Evolutionary conservation across 2,797 vertebrate species (phyloP).

Genomic region (Rhadinocentrus ornatus): DNA sequence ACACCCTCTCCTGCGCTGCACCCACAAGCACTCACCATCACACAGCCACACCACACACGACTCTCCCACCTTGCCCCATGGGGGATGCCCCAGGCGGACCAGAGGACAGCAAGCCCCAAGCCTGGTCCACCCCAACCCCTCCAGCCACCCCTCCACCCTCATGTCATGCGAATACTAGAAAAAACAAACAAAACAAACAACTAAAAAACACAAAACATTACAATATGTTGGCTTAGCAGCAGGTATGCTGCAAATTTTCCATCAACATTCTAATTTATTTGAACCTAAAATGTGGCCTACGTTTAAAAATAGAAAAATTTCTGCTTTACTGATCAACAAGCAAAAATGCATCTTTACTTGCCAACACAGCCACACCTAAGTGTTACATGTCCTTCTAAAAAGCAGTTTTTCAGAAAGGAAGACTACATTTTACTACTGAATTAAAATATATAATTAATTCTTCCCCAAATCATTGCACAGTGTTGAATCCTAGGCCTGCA

Average conservation of each 20-base stretch:
- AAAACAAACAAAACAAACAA: no score
- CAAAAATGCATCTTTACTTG: background rate
- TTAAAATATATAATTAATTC: background rate
- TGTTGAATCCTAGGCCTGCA: background rate
- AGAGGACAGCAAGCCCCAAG: no score
- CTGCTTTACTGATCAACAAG: conserved; percentile 5
- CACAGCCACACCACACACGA: no score
- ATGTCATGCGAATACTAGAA: no score
- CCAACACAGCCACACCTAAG: background rate
- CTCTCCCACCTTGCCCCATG: no score
- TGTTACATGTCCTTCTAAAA: background rate
- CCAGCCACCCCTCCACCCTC: no score
- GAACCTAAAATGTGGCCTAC: background rate
- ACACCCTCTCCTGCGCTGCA: no score
- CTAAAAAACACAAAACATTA: background rate
- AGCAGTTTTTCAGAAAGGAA: background rate
- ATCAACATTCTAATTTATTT: background rate
- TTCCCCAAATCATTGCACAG: background rate
- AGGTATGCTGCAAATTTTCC: background rate
- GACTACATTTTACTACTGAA: background rate
- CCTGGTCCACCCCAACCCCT: no score
- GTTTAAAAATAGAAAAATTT: background rate
- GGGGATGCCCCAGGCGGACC: no score
- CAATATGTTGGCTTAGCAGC: background rate
- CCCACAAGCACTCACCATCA: no score